phyloP scores from a whole-genome alignment of 2,113 vertebrate species.

The Capreolus pygargus region DNA sequence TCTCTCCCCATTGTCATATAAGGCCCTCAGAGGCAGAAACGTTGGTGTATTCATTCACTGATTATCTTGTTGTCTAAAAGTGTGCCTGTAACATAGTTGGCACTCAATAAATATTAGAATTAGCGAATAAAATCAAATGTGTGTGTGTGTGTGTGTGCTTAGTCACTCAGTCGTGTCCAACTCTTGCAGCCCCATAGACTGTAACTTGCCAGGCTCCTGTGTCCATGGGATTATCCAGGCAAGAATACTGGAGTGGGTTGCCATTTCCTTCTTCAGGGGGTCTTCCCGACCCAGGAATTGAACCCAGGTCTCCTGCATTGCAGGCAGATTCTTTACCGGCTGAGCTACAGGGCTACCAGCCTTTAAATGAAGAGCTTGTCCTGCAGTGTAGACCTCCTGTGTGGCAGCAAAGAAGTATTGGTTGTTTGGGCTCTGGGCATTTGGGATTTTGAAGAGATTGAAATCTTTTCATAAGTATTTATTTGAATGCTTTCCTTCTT shows the following conservation, averaged over 20 bases:
- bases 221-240: background rate
- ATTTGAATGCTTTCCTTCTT: background rate
- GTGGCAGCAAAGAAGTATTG: background rate
- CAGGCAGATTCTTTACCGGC: background rate
- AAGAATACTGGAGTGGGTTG: background rate
- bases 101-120: background rate
- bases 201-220: background rate
- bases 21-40: background rate
- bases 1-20: background rate
- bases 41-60: background rate
- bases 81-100: background rate
- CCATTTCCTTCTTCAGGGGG: background rate
- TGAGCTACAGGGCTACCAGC: background rate
- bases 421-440: background rate
- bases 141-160: background rate
- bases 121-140: background rate
- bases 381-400: slow-evolving; percentile 28
- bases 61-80: background rate
- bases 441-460: background rate
- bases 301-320: background rate
- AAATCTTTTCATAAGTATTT: background rate
- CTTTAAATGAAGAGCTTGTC: background rate
- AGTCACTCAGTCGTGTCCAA: background rate
- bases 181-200: background rate
- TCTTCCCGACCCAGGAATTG: background rate